Conservation (phyloP, 2,888 invertebrate genomes). For the Metopia argyrocephala region DNA sequence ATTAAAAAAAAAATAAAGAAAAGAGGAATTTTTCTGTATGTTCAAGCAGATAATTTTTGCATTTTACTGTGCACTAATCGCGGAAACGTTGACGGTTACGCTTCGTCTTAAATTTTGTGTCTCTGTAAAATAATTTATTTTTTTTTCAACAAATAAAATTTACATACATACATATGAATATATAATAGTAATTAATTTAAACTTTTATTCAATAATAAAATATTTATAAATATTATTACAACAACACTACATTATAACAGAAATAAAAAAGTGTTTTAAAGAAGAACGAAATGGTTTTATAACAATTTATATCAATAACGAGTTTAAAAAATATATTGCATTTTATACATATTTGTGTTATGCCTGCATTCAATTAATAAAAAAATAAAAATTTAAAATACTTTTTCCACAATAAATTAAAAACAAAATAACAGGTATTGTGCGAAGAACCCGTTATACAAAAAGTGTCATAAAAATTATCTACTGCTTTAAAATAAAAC, state of each 20-base stretch:
- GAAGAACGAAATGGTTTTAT: slow-evolving; percentile 28
- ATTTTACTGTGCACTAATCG: slow-evolving; percentile 66
- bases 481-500: slow-evolving; percentile 43
- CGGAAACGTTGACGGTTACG: slow-evolving; percentile 67
- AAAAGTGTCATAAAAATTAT: slow-evolving; percentile 53
- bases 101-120: slow-evolving; percentile 58
- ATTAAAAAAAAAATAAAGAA: slow-evolving; percentile 31
- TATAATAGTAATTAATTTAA: slow-evolving; percentile 16
- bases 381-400: slow-evolving; percentile 14
- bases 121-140: slow-evolving; percentile 37
- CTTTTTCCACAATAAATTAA: slow-evolving; percentile 5
- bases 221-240: slow-evolving; percentile 6
- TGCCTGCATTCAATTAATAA: too few species aligned
- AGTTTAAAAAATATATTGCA: slow-evolving; percentile 40
- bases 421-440: slow-evolving; percentile 25
- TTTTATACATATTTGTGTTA: slow-evolving; percentile 42
- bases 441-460: neutral
- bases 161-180: slow-evolving; percentile 29
- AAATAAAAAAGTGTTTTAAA: slow-evolving; percentile 46
- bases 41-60: slow-evolving; percentile 68
- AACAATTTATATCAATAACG: slow-evolving; percentile 13
- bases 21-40: slow-evolving; percentile 47
- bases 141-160: slow-evolving; percentile 1
- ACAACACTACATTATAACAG: slow-evolving; percentile 9
- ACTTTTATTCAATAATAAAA: slow-evolving; percentile 32